Percentiles rank a stretch among this genome's conserved stretches.
Evolutionary conservation across 2,797 vertebrate species (phyloP).

Genomic region (Sebastes reedi): DNA sequence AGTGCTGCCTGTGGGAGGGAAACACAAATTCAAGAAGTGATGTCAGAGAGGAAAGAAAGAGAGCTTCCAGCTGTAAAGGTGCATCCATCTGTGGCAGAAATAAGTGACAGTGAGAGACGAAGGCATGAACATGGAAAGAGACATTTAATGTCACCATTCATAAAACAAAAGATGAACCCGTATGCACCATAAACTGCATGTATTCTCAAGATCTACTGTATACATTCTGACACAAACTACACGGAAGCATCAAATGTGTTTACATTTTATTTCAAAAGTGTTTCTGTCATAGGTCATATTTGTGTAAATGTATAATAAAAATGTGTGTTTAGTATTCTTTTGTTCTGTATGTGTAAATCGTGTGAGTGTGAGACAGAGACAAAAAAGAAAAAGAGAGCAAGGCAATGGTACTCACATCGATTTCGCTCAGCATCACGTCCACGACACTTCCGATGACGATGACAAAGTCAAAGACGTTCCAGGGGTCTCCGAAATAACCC

Average conservation of each 20-base stretch:
- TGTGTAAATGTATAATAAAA: neutral
- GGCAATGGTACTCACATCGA: constrained; percentile 85
- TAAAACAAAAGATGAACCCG: neutral
- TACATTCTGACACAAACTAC: neutral
- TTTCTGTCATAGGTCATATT: neutral
- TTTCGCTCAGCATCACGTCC: constrained; percentile 93
- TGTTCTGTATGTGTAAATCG: neutral
- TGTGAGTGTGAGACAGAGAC: neutral
- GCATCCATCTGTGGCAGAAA: neutral
- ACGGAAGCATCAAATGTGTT: neutral
- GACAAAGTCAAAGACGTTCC: constrained; percentile 97
- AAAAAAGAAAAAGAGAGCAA: neutral
- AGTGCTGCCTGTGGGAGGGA: constrained; percentile 86
- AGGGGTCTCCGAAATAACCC: constrained; percentile 96
- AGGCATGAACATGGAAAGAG: neutral
- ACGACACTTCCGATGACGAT: constrained; percentile 96
- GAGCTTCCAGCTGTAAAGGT: neutral
- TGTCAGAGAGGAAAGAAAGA: neutral
- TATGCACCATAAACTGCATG: neutral
- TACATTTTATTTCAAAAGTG: neutral
- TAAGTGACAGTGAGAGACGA: neutral
- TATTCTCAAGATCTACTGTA: neutral
- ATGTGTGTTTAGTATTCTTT: neutral
- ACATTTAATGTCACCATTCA: neutral
- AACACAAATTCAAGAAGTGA: constrained; percentile 25